A percentile compares a stretch with the other conserved stretches of the same genome.
Conservation (phyloP, 2,888 invertebrate genomes). For the Frankliniella intonsa region DNA sequence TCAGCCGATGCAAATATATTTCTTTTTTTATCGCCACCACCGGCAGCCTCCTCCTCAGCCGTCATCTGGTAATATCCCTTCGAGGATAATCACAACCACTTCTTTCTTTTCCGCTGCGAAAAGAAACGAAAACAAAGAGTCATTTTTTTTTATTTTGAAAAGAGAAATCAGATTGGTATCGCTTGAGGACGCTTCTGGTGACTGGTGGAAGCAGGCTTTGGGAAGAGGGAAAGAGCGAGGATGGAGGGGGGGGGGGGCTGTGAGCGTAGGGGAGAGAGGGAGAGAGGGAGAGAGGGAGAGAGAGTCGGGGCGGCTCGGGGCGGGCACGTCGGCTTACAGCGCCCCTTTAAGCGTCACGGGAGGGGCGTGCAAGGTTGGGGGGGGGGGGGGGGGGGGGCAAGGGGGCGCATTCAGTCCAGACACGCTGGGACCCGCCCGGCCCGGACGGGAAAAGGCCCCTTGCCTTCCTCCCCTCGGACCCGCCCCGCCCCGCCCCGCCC, state of each 20-base stretch:
- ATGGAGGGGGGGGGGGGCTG: not conserved
- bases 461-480: too few species aligned
- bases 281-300: not conserved
- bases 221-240: too few species aligned
- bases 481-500: too few species aligned
- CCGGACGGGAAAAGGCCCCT: too few species aligned
- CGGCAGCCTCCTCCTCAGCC: not conserved
- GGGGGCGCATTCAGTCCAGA: not conserved
- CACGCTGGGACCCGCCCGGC: not conserved
- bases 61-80: not conserved
- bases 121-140: too few species aligned
- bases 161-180: too few species aligned
- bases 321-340: not conserved
- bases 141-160: too few species aligned
- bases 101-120: not conserved
- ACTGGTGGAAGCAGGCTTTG: too few species aligned
- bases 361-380: not conserved
- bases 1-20: not conserved
- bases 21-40: not conserved
- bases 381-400: not conserved
- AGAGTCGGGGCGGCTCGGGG: not conserved
- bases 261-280: not conserved
- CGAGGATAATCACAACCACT: not conserved
- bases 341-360: not conserved
- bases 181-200: too few species aligned